Base-by-base conservation (phyloP, 2,797 vertebrate genomes). In the Antennarius maculatus region DNA sequence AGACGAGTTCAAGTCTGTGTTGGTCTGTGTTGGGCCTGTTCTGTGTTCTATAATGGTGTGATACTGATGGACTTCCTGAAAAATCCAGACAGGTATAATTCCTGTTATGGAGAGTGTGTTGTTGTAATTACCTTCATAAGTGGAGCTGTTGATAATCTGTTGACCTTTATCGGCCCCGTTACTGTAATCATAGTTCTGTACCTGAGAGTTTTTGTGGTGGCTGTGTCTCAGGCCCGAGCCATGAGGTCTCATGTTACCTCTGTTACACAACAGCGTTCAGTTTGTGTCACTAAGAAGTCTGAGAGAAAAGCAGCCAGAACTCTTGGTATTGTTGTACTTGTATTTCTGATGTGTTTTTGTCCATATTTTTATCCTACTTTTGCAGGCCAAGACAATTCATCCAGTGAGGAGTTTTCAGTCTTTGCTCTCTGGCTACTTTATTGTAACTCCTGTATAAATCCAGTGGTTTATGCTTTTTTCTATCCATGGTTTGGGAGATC, bases 31-130 rank as follows among this genome's bases (percentile, higher is more conserved):
- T 91, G 89, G 88, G 31, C 16, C 4, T 75, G 3, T 5, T 83
- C 43, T 12, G 34, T 65, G 3, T 53, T 57, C 8, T 77, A 74
- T 4, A 55, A 34, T 0, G 9, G n/a, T 2, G 37, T 41, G 57
- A 69, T 59, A 12, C 2, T 81, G 9, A 72, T 15, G 0, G 47
- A 51, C 0, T 52, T 63, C 23, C 12, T 89, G 0, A 10, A 58
- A 41, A 3, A 74, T 6, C 77, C 76, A 37, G 15, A 71, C 9
- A 46, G 9, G 2, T 54, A 59, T 27, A 75, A 27, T 37, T 62
- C 66, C 17, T 88, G 86, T 37, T 1, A 61, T 14, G 87, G 87
- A 4, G 68, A 89, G 15, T 92, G 88, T 59, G 0, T 75, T 0
- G 1, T 82, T 23, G 16, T 53, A 3, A 34, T 70, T 15, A 3